Percentiles rank a stretch among this genome's conserved stretches.
Conservation (phyloP, 37 sponge, comb jelly and placozoan genomes). For the Eunapius fragilis region DNA sequence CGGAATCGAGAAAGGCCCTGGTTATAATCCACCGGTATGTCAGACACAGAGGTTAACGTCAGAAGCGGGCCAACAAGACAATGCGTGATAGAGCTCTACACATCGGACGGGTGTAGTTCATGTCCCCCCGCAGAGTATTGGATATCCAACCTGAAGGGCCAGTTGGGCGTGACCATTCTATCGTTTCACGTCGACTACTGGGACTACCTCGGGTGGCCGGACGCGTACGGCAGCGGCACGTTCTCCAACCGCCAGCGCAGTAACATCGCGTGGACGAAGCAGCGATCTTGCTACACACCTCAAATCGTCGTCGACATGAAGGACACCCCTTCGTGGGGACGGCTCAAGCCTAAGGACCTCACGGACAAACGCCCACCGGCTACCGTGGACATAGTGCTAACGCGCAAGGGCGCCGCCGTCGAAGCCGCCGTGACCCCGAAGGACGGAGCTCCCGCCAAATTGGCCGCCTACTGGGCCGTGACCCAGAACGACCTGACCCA, state of each 20-base stretch:
- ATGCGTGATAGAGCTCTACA: background rate
- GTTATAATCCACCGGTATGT: background rate
- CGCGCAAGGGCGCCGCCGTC: background rate
- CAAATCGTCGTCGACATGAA: slow-evolving; percentile 3
- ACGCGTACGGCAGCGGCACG: background rate
- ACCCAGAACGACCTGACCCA: background rate
- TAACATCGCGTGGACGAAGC: background rate
- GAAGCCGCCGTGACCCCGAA: background rate
- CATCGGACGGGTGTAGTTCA: background rate
- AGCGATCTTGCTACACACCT: background rate
- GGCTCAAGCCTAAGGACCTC: background rate
- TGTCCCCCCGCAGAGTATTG: background rate
- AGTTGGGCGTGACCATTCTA: background rate
- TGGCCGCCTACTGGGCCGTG: background rate
- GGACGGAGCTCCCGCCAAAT: background rate
- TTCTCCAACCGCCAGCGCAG: background rate
- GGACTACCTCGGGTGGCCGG: slow-evolving; percentile 9
- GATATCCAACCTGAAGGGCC: background rate
- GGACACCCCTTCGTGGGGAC: background rate
- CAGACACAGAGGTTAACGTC: background rate
- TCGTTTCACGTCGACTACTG: slow-evolving; percentile 16
- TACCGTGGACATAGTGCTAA: background rate
- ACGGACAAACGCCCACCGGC: background rate
- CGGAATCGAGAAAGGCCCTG: background rate
- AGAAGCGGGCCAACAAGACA: background rate